Evolutionary conservation across 2,888 invertebrate species (phyloP).

Genomic region (Folsomia manolachei): DNA sequence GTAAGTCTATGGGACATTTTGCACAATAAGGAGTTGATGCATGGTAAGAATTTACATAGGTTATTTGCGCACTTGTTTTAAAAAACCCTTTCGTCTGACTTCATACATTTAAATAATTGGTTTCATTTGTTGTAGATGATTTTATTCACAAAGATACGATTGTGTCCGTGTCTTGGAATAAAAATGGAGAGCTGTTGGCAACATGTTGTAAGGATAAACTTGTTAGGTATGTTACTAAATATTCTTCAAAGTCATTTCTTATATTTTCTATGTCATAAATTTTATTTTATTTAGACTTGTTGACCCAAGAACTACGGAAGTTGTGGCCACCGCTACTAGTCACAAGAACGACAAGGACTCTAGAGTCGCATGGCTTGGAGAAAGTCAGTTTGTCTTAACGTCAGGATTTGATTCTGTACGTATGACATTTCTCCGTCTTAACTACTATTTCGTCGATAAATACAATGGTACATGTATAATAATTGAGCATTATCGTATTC

Average conservation of each 20-base stretch:
- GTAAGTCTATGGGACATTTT: slow-evolving; percentile 83
- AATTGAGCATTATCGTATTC: slow-evolving; percentile 34
- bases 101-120: background rate
- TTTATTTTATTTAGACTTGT: no score
- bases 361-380: slow-evolving; percentile 84
- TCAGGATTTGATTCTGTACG: slow-evolving; percentile 80
- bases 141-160: slow-evolving; percentile 78
- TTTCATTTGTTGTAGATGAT: slow-evolving; percentile 58
- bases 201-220: slow-evolving; percentile 90
- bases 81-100: background rate
- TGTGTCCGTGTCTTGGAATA: slow-evolving; percentile 86
- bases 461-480: background rate
- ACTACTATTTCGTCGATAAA: slow-evolving; percentile 2
- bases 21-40: slow-evolving; percentile 66
- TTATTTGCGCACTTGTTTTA: slow-evolving; percentile 15
- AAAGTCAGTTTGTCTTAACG: slow-evolving; percentile 75
- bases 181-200: slow-evolving; percentile 75
- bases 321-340: slow-evolving; percentile 60
- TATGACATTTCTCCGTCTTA: slow-evolving; percentile 16
- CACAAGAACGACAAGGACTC: slow-evolving; percentile 91
- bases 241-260: no score
- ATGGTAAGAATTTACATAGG: slow-evolving; percentile 46
- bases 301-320: slow-evolving; percentile 68
- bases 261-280: no score
- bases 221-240: no score